Base-by-base conservation (phyloP, 1,140 invertebrate genomes). In the Cydia amplana region DNA sequence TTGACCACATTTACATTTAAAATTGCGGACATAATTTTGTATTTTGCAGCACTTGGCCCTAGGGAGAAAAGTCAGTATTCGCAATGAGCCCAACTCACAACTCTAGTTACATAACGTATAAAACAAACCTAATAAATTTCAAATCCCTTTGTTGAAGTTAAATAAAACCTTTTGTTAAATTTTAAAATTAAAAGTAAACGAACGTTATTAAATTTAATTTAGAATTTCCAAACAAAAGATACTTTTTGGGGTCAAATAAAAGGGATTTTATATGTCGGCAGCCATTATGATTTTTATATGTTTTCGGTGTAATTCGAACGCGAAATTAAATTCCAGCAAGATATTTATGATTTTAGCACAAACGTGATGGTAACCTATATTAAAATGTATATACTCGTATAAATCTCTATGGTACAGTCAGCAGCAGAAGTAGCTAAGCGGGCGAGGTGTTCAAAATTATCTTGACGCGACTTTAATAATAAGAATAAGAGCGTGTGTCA, bases 101-200 rank as follows among this genome's bases (percentile, higher is more conserved):
- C 32, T 43, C 18, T 25, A 40, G 32, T 36, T 36, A 70, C 63
- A 65, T 65, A 36, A 40, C 23, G 25, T 49, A n/a, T 43, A 70
- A 32, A 70, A 40, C 65, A 70, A 70, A 70, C 65, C 20, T 36
- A 70, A 70, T 36, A 36, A 70, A 70, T 70, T 18, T 18, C 16
- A 18, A 70, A 70, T 18, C 28, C n/a, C 32, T 70, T 32, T 70
- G 16, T 18, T 14, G 1, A 43, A 70, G 65, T 70, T 43, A 70
- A 70, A 70, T 70, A 40, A 43, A 70, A 20, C 36, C 28, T 36
- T 18, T 43, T 40, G 32, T 70, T 43, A n/a, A 40, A 70, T n/a
- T 70, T 70, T 70, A 40, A 70, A 70, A 70, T 36, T 70, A 36
- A 70, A 70, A 6, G 28, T 36, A 28, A 64, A 64, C 28, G 25